Base-by-base conservation (phyloP, 1,140 invertebrate species). In the Drosophila sp. region DNA sequence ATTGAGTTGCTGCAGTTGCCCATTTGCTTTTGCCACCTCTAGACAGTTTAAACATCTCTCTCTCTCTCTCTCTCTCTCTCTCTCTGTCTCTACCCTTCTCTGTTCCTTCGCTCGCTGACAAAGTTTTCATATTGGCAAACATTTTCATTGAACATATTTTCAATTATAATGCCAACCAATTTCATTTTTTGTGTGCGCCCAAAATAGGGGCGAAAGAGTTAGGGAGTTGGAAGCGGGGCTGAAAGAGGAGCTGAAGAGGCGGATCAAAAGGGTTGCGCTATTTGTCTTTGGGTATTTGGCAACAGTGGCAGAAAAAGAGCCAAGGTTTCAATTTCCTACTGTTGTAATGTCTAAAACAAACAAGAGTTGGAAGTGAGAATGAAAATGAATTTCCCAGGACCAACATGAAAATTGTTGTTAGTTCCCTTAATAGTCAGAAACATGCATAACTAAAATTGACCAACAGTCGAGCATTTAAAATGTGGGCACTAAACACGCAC, bases 81-180 rank as follows among this genome's bases (percentile, higher is more conserved):
- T 34, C 36, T 13, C 13, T 2, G 2, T 13, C 27, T 8, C 36
- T 7, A 11, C 16, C 2, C 36, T 13, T 13, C 18, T 8, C 9
- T 36, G 9, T 4, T 38, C 34, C n/a, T 38, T 2, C 9, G 9
- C 13, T 43, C 14, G 1, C 7, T 43, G 25, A n/a, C 4, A 13
- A 14, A 4, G 46, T 6, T 38, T 54, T 38, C n/a, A 66, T 32
- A 62, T 53, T 79, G 65, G 78, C 66, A 72, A 78, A 76, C 59
- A 81, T 65, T 81, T 78, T 48, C 71, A 72, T 72, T 21, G 78
- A 86, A 71, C 71, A 81, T 81, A 76, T 78, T 87, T 86, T 78
- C 82, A 87, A 86, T 86, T 86, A 86, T 78, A 50, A 69, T 76
- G 51, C 57, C 54, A 59, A 48, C 56, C 64, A 66, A 71, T 82